Conservation (phyloP, 2,797 vertebrate genomes). For the Pangasius mekongensis region DNA sequence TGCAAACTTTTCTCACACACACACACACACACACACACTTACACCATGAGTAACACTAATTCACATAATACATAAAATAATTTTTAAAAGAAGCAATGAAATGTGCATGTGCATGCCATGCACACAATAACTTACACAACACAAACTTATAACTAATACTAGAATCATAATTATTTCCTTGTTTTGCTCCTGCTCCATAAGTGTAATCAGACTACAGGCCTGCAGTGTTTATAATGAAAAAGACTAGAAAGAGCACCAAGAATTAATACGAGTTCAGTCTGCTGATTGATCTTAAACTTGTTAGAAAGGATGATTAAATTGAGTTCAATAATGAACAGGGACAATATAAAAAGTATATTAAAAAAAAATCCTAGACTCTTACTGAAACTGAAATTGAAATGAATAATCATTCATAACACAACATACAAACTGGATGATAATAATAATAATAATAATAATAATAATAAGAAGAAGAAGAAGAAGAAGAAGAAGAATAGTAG, state of each 20-base stretch:
- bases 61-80: neutral
- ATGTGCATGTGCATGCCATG: neutral
- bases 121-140: neutral
- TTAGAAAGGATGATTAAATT: neutral
- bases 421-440: neutral
- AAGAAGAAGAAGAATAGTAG: neutral
- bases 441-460: neutral
- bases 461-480: neutral
- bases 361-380: neutral
- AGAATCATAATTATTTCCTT: too few species aligned
- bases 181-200: neutral
- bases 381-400: neutral
- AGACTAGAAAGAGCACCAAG: neutral
- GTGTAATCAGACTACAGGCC: neutral
- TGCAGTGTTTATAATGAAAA: neutral
- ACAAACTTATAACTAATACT: neutral
- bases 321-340: neutral
- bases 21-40: neutral
- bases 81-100: neutral
- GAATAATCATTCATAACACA: neutral
- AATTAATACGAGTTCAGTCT: neutral
- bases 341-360: neutral
- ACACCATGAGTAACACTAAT: neutral
- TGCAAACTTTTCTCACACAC: slow-evolving; percentile 34
- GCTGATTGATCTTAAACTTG: neutral